A percentile compares a stretch with the other conserved stretches of the same genome.
Conservation (phyloP, 2,888 invertebrate genomes). For the Cephus sareptanus region DNA sequence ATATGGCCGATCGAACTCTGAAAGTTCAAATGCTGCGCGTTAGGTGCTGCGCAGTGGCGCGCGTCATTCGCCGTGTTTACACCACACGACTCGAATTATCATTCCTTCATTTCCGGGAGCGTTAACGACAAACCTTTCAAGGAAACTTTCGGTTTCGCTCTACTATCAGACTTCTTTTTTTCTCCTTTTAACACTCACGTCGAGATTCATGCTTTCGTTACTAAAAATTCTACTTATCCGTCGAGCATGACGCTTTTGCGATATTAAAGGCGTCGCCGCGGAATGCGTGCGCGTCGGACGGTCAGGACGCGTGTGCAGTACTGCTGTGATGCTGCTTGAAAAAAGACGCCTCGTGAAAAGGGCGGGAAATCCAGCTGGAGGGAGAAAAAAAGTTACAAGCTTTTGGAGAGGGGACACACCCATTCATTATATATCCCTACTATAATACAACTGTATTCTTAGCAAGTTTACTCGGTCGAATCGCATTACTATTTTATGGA, state of each 20-base stretch:
- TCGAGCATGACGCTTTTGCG: slow-evolving; percentile 21
- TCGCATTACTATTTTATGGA: no score
- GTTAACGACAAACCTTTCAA: background rate
- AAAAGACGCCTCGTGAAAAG: slow-evolving; percentile 35
- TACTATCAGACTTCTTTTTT: background rate
- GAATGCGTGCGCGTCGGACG: slow-evolving; percentile 12
- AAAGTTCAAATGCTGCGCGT: slow-evolving; percentile 58
- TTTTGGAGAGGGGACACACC: slow-evolving; percentile 4
- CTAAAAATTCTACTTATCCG: background rate
- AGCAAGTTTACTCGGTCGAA: background rate
- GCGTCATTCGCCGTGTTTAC: slow-evolving; percentile 42
- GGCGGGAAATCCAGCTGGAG: slow-evolving; percentile 31
- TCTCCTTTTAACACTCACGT: background rate
- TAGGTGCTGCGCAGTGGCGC: slow-evolving; percentile 45
- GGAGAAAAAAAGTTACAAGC: slow-evolving; percentile 5
- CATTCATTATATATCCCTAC: background rate
- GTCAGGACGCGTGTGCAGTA: slow-evolving; percentile 21
- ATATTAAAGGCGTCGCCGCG: background rate
- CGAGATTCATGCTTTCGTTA: background rate
- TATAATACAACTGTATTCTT: background rate
- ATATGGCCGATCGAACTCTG: slow-evolving; percentile 60
- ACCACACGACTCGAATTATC: slow-evolving; percentile 31
- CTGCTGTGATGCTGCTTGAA: slow-evolving; percentile 20
- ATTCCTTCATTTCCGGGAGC: slow-evolving; percentile 28
- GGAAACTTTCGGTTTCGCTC: background rate